phyloP scores from a whole-genome alignment of 2,888 invertebrate genomes.

The Desoria tigrina region DNA sequence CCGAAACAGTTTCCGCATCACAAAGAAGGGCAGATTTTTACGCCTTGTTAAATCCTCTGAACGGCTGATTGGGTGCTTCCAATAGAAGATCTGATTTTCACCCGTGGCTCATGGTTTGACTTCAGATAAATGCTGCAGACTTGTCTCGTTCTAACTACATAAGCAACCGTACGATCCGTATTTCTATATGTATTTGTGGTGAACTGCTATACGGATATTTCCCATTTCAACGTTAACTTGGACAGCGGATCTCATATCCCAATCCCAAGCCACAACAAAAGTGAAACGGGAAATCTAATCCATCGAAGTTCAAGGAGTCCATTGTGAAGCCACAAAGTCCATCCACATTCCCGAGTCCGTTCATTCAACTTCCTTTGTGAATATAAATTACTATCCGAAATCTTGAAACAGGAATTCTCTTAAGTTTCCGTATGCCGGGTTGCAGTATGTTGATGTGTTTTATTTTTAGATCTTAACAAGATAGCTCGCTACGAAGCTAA shows the following conservation, averaged over 20 bases:
- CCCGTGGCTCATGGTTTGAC: slow-evolving; percentile 29
- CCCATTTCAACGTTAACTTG: slow-evolving; percentile 12
- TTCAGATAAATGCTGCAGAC: background rate
- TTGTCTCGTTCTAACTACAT: background rate
- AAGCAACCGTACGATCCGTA: background rate
- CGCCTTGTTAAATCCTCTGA: slow-evolving; percentile 49
- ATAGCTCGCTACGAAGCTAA: no score
- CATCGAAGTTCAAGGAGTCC: background rate
- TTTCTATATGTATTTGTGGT: slow-evolving; percentile 8
- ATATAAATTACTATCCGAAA: no score
- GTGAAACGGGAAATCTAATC: slow-evolving; percentile 1
- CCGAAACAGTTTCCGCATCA: slow-evolving; percentile 41
- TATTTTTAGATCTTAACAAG: no score
- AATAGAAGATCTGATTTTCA: slow-evolving; percentile 52
- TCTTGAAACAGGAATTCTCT: no score
- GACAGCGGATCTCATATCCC: no score
- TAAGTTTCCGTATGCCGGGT: no score
- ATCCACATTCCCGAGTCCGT: background rate
- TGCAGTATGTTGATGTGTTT: no score
- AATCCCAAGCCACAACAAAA: no score
- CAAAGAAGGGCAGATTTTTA: slow-evolving; percentile 51
- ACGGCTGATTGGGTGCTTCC: slow-evolving; percentile 50
- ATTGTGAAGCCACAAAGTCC: slow-evolving; percentile 4
- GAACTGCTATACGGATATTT: slow-evolving; percentile 16
- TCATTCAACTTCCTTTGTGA: no score